These are phyloP conservation scores for Styela plicata DNA, from an alignment of 23 tunicate genomes.

Conservation along the genomic window DNA sequence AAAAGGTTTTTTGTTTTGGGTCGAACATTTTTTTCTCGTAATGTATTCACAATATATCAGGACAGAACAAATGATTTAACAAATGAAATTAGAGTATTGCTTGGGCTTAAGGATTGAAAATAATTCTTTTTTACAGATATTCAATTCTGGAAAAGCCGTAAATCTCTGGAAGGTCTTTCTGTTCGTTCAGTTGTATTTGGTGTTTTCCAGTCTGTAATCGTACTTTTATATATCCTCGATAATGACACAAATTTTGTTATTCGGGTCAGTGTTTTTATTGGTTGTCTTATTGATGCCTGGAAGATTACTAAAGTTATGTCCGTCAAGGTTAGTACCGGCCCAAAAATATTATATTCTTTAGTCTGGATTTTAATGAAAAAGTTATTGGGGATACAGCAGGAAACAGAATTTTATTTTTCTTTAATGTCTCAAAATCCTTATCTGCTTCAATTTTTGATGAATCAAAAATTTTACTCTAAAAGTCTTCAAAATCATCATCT, in stretches of 20 bases:
- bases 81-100: background rate
- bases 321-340: conserved; percentile 28
- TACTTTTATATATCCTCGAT: conserved; percentile 80
- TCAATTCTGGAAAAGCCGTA: conserved; percentile 96
- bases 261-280: conserved; percentile 75
- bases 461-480: too few relatives aligned
- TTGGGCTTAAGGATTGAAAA: background rate
- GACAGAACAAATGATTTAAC: background rate
- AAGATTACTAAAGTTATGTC: conserved; percentile 93
- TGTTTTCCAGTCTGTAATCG: conserved; percentile 74
- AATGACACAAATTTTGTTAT: conserved; percentile 93
- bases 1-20: too few relatives aligned
- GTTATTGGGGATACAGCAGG: too few relatives aligned
- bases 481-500: too few relatives aligned
- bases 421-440: too few relatives aligned
- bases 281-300: conserved; percentile 93
- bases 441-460: too few relatives aligned
- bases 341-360: too few relatives aligned
- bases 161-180: conserved; percentile 88
- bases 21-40: too few relatives aligned
- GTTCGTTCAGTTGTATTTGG: conserved; percentile 77
- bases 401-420: too few relatives aligned
- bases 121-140: conserved; percentile 33
- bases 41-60: too few relatives aligned
- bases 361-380: too few relatives aligned